Conservation (phyloP, 2,113 vertebrate genomes). For the Brachypodius melanocephalos region DNA sequence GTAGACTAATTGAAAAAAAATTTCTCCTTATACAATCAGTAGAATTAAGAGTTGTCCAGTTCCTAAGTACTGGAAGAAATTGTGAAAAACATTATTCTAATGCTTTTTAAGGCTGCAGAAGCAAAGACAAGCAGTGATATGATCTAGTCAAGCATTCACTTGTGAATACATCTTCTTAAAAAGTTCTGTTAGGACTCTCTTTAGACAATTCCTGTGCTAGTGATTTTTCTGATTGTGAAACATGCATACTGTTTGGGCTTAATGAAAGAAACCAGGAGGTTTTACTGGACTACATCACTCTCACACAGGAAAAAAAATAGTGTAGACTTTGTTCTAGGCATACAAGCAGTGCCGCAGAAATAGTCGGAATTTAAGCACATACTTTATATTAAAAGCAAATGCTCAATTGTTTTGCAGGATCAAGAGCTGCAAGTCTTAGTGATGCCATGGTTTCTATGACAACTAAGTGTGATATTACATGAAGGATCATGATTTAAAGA, state of each 20-base stretch:
- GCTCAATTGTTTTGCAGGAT: conserved; percentile 4
- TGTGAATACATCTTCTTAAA: not conserved
- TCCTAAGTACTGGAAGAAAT: not conserved
- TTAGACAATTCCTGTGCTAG: not conserved
- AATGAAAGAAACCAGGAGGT: not conserved
- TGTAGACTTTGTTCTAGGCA: not conserved
- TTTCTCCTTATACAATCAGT: not conserved
- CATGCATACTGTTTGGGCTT: not conserved
- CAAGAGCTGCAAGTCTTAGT: not conserved
- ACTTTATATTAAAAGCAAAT: conserved; percentile 13
- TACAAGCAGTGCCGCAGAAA: not conserved
- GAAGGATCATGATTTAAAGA: conserved; percentile 43
- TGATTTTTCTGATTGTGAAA: not conserved
- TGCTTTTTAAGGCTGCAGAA: not conserved
- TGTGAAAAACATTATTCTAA: not conserved
- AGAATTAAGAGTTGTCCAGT: not conserved
- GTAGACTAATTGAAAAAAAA: not conserved
- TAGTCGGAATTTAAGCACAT: not conserved
- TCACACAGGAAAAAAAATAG: not conserved
- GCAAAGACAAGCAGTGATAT: not conserved
- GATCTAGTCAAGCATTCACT: not conserved
- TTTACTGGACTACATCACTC: not conserved
- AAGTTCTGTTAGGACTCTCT: not conserved
- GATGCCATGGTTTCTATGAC: conserved; percentile 41
- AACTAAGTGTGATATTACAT: conserved; percentile 17